These are phyloP conservation scores for Crematogaster levior DNA, from an alignment of 2,888 invertebrate species.

Conservation along the genomic window DNA sequence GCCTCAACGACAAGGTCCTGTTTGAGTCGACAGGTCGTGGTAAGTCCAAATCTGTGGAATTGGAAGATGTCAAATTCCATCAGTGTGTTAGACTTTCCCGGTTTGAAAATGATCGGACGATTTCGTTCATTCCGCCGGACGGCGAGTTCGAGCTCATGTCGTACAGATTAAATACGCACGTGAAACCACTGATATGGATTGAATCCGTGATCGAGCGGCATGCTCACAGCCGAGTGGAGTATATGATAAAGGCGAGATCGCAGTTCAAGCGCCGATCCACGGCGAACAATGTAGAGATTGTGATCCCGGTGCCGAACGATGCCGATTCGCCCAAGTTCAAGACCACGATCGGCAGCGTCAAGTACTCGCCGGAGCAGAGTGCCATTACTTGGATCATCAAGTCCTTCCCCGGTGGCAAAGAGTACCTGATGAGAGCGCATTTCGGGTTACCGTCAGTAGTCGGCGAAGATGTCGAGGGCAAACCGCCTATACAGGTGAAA, in stretches of 20 bases:
- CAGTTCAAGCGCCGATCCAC: constrained; percentile 99
- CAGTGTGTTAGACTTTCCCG: constrained; percentile 98
- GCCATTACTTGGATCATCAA: constrained; percentile 99
- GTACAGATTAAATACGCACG: constrained; percentile 98
- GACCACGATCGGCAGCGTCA: constrained; percentile 98
- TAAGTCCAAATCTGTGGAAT: constrained; percentile 98
- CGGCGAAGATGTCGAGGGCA: constrained; percentile 97
- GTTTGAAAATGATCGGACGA: constrained; percentile 99
- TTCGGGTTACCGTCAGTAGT: constrained; percentile 98
- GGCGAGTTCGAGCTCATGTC: constrained; percentile 99
- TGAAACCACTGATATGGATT: constrained; percentile 99
- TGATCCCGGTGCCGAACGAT: constrained; percentile 98
- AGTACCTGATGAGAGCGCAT: constrained; percentile 99
- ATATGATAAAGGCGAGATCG: constrained; percentile 99
- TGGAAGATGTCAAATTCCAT: constrained; percentile 99
- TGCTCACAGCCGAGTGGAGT: constrained; percentile 98
- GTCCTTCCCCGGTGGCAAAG: constrained; percentile 99
- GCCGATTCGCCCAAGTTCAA: constrained; percentile 99
- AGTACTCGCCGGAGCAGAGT: constrained; percentile 98
- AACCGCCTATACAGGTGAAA: constrained; percentile 99
- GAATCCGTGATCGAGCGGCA: constrained; percentile 99
- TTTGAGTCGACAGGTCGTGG: constrained; percentile 99
- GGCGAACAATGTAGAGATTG: constrained; percentile 99
- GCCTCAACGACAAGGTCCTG: constrained; percentile 98
- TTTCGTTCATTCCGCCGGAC: constrained; percentile 99